These are phyloP conservation scores for Tetragnatha montana DNA, from an alignment of 2,888 invertebrate genomes.

Conservation along the genomic window DNA sequence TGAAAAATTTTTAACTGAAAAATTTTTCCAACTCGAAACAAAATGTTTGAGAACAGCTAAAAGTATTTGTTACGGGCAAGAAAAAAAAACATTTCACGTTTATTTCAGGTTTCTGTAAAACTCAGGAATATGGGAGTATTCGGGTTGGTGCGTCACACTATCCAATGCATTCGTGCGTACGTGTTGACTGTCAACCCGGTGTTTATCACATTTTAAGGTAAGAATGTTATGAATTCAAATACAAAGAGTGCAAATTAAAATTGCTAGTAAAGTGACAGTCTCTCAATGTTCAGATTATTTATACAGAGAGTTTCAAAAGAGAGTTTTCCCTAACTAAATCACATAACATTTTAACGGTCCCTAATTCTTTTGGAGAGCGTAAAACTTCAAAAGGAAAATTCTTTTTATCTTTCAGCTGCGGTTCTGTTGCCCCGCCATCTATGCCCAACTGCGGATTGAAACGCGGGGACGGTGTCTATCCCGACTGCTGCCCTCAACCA, in stretches of 20 bases:
- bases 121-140: background rate
- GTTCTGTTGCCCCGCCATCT: background rate
- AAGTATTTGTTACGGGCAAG: too few species aligned
- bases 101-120: constrained; percentile 24
- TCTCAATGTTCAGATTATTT: too few species aligned
- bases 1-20: too few species aligned
- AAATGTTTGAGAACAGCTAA: too few species aligned
- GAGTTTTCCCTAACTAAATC: background rate
- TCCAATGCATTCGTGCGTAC: background rate
- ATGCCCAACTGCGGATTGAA: background rate
- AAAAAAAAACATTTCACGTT: too few species aligned
- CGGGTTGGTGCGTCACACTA: background rate
- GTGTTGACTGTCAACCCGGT: background rate
- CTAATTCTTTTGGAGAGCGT: background rate
- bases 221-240: background rate
- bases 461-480: background rate
- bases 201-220: background rate
- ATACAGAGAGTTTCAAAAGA: too few species aligned
- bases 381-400: background rate
- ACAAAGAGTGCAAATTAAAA: too few species aligned
- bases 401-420: background rate
- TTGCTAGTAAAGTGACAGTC: too few species aligned
- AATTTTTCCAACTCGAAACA: too few species aligned
- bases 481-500: background rate
- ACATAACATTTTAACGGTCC: background rate